Evolutionary conservation across 2,888 invertebrate genomes (phyloP), one percentile per base, ranked within the genome.

Genomic region (Monochamus alternatus): DNA sequence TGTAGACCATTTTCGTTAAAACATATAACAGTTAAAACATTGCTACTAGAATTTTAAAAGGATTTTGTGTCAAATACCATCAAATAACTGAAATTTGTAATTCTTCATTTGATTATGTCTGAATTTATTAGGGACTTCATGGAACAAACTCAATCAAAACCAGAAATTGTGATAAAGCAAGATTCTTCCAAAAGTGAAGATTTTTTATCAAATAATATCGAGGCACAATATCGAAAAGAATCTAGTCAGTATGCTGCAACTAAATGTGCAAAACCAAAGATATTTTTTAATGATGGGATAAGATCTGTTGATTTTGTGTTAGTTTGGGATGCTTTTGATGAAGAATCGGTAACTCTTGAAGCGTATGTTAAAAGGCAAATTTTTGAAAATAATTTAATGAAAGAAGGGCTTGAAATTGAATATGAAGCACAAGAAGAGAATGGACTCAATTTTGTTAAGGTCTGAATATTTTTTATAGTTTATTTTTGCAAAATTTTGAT

Each of bases 361-460:
- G 88, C 87, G 38, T 85, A 86, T 74, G 88, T 89, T 59, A 91
- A 92, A 81, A 89, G 94, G 55, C 86, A 90, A 82, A 88, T 93
- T 44, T 96, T 95, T 87, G 95, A 96, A 85, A 88, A 89, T 75
- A 95, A 95, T 88, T 90, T 96, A 69, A 89, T 91, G 76, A 91
- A 90, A 30, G 95, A 96, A 86, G 96, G 96, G 0, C 87, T 96
- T 64, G 91, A 94, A 82, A 87, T 96, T 75, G 96, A 96, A 86
- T 90, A 92, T 76, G 95, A 94, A 81, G 90, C 91, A 64, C 91
- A 93, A 22, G 93, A 93, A 76, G 91, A 89, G 44, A 91, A 93
- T 81, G 94, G 94, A 75, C 90, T 96, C 72, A 92, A 94, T 88
- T 97, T 96, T 89, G 91, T 96, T 79, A 98, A 94, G 90, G 94